These are phyloP conservation scores for Gasterosteus aculeatus DNA, from an alignment of 2,113 vertebrate species.

Conservation along the genomic window DNA sequence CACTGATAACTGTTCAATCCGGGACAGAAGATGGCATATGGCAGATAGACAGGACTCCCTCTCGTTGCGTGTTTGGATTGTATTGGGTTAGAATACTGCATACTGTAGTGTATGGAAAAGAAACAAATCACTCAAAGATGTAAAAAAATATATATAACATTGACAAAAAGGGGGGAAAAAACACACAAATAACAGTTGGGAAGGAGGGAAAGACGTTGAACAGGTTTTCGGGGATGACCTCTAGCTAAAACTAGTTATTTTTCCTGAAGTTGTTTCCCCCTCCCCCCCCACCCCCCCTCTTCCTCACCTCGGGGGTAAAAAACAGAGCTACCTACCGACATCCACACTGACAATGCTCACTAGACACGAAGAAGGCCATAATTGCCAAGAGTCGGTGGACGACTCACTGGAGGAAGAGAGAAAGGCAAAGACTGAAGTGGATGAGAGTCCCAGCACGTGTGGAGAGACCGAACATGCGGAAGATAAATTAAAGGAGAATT, in stretches of 20 bases:
- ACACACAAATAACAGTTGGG: constrained; percentile 49
- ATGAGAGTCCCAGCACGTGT: constrained; percentile 23
- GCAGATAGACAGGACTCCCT: constrained; percentile 74
- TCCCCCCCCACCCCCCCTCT: not conserved
- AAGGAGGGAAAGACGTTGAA: constrained; percentile 38
- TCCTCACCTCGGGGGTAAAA: constrained; percentile 22
- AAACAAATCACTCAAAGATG: constrained; percentile 63
- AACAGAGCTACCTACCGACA: constrained; percentile 61
- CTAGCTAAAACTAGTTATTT: constrained; percentile 44
- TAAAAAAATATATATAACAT: constrained; percentile 42
- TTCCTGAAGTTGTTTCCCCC: constrained; percentile 61
- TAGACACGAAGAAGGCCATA: constrained; percentile 75
- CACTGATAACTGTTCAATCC: constrained; percentile 79
- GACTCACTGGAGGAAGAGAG: constrained; percentile 46
- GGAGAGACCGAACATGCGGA: constrained; percentile 28
- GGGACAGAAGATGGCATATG: constrained; percentile 75
- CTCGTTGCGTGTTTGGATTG: constrained; percentile 62
- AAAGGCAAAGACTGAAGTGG: constrained; percentile 49
- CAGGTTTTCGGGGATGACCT: constrained; percentile 52
- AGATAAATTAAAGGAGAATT: constrained; percentile 35
- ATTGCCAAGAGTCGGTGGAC: constrained; percentile 14
- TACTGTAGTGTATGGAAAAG: constrained; percentile 55
- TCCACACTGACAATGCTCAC: constrained; percentile 66
- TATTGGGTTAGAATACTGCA: constrained; percentile 72
- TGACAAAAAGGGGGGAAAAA: constrained; percentile 29